These are phyloP conservation scores for Anthopleura xanthogrammica DNA, from an alignment of 92 coral and sea anemone genomes.

Conservation along the genomic window DNA sequence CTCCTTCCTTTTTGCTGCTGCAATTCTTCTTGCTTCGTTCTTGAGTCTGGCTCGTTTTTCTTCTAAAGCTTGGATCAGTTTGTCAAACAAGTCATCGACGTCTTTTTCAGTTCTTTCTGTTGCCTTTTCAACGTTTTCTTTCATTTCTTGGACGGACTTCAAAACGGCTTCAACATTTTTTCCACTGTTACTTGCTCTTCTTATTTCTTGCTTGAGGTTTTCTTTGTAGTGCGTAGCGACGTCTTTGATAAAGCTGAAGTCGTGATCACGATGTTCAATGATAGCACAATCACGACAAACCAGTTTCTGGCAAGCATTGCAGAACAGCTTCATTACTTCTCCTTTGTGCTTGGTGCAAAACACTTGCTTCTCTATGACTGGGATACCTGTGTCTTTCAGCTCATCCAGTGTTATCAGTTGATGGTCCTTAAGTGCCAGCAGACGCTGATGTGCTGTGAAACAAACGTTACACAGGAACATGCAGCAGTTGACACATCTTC, in stretches of 20 bases:
- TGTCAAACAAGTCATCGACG: conserved; percentile 33
- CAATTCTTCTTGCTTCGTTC: conserved; percentile 15
- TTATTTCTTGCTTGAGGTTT: neutral
- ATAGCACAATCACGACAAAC: conserved; percentile 70
- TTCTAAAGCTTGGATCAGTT: conserved; percentile 27
- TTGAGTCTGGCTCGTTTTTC: conserved; percentile 28
- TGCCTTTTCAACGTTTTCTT: conserved; percentile 14
- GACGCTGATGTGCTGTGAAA: conserved; percentile 56
- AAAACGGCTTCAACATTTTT: neutral
- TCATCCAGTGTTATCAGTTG: conserved; percentile 56
- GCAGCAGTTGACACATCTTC: conserved; percentile 54
- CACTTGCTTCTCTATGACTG: conserved; percentile 47
- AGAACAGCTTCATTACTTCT: conserved; percentile 60
- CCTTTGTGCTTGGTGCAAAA: conserved; percentile 65
- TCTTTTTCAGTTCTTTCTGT: conserved; percentile 18
- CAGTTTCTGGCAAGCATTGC: conserved; percentile 55
- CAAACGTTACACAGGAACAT: conserved; percentile 58
- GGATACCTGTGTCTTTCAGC: conserved; percentile 40
- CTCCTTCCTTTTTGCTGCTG: conserved; percentile 26
- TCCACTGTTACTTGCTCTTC: neutral
- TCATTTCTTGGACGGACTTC: conserved; percentile 4
- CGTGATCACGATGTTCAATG: conserved; percentile 65
- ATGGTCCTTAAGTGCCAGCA: conserved; percentile 35
- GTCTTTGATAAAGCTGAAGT: conserved; percentile 54
- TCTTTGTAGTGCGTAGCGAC: conserved; percentile 46